Conservation (phyloP, 2,888 invertebrate species). For the Cerastis rubricosa region DNA sequence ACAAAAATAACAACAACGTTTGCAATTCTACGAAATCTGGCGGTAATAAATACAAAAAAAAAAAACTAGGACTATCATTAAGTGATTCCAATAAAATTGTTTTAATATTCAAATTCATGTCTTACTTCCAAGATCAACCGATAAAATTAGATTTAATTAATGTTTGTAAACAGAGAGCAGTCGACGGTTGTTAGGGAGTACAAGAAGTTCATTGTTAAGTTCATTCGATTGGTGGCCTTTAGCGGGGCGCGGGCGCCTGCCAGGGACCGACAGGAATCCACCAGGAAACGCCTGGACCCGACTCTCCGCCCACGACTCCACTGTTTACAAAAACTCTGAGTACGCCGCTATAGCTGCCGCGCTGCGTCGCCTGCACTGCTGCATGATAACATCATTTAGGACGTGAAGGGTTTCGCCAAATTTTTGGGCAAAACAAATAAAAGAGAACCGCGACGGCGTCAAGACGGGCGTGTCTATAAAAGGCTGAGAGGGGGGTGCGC, state of each 20-base stretch:
- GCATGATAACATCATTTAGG: conserved; percentile 64
- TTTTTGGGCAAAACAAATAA: conserved; percentile 90
- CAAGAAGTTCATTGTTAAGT: conserved; percentile 88
- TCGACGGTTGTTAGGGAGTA: conserved; percentile 73
- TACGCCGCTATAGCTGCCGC: conserved; percentile 41
- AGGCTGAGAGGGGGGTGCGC: conserved; percentile 90
- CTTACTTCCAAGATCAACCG: conserved; percentile 66
- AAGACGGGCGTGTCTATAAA: conserved; percentile 90
- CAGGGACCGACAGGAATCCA: conserved; percentile 82
- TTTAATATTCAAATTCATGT: conserved; percentile 62
- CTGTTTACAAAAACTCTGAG: conserved; percentile 55
- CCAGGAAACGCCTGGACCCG: conserved; percentile 77
- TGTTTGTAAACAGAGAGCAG: conserved; percentile 84
- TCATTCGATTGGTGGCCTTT: conserved; percentile 81
- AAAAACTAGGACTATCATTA: conserved; percentile 8
- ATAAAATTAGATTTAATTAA: conserved; percentile 80
- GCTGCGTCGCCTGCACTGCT: conserved; percentile 50
- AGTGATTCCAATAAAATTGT: conserved; percentile 35
- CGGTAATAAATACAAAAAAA: conserved; percentile 1
- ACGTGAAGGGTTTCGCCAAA: conserved; percentile 84
- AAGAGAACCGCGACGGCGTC: conserved; percentile 84
- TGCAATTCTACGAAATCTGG: background rate
- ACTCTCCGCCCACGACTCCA: conserved; percentile 63
- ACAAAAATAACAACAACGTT: conserved; percentile 23
- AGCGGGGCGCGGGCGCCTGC: conserved; percentile 75